Conservation (phyloP, 2,113 vertebrate species). For the Polypterus bichir region DNA sequence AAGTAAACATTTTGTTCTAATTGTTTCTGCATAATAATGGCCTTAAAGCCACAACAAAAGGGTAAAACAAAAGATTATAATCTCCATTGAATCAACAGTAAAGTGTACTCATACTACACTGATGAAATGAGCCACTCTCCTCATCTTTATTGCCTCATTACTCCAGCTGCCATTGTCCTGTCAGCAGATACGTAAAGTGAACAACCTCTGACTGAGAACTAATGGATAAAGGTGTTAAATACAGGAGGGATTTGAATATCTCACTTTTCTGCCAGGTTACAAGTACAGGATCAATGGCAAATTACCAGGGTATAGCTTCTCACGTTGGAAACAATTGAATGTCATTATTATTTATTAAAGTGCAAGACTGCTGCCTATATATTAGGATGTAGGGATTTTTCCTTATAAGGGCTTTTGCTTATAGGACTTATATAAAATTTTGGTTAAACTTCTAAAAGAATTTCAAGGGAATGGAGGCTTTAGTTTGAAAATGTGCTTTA, state of each 20-base stretch:
- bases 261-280: neutral
- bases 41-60: no score
- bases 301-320: slow-evolving; percentile 13
- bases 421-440: no score
- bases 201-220: slow-evolving; percentile 14
- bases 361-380: no score
- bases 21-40: no score
- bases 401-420: no score
- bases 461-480: neutral
- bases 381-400: no score
- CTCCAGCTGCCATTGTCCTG: no score
- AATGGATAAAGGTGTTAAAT: slow-evolving; percentile 18
- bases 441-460: neutral
- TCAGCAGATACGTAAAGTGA: slow-evolving; percentile 1
- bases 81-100: no score
- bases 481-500: neutral
- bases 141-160: neutral
- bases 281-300: neutral
- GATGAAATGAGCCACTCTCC: neutral
- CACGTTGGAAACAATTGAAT: neutral
- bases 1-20: no score
- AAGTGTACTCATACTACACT: neutral
- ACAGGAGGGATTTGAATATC: slow-evolving; percentile 1
- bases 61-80: no score
- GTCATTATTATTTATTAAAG: no score